Conservation (phyloP, 2,888 invertebrate species). For the Charanyca ferruginea region DNA sequence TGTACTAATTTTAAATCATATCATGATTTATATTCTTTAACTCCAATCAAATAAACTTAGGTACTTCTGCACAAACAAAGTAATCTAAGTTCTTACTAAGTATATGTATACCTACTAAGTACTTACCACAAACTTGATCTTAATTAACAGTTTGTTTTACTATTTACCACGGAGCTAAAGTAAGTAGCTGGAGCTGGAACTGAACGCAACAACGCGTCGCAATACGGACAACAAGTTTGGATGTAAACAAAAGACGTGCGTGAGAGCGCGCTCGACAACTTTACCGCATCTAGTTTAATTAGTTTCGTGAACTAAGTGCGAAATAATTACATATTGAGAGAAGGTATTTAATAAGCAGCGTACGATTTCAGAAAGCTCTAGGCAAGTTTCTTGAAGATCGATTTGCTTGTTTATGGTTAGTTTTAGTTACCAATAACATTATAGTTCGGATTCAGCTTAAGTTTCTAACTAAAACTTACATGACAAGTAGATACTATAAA, state of each 20-base stretch:
- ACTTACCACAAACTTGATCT: conserved; percentile 7
- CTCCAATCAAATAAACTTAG: too few species aligned
- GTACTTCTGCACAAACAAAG: too few species aligned
- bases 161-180: conserved; percentile 10
- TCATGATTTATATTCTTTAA: too few species aligned
- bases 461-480: background rate
- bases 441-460: too few species aligned
- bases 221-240: conserved; percentile 17
- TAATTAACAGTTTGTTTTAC: conserved; percentile 26
- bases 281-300: conserved; percentile 34
- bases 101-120: too few species aligned
- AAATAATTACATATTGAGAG: background rate
- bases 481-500: too few species aligned
- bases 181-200: conserved; percentile 14
- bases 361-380: background rate
- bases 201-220: background rate
- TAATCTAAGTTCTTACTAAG: background rate
- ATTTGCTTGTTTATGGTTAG: background rate
- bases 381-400: background rate
- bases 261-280: conserved; percentile 2
- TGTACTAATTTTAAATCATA: too few species aligned
- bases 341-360: conserved; percentile 11
- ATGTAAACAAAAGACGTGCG: conserved; percentile 37
- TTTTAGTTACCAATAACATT: background rate
- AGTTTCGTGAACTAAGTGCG: conserved; percentile 10